Conservation (phyloP, 1,140 invertebrate genomes). For the Apis dorsata region DNA sequence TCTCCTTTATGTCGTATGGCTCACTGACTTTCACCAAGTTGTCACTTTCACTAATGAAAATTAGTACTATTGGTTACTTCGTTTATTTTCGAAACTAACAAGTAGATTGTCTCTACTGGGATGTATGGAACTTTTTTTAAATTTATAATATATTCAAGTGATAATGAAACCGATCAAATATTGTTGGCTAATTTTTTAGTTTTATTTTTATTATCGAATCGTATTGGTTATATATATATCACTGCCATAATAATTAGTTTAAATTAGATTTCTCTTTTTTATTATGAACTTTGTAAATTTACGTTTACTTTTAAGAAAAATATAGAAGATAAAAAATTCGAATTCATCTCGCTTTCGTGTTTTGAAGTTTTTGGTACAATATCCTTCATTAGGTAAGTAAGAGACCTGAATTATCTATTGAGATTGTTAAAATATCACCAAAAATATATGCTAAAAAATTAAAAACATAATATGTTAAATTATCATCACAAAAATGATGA, state of each 20-base stretch:
- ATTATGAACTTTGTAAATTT: too few relatives aligned
- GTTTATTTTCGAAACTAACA: constrained; percentile 14
- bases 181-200: background rate
- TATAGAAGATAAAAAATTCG: background rate
- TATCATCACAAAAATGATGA: too few relatives aligned
- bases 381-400: background rate
- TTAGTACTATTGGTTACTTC: constrained; percentile 45
- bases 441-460: background rate
- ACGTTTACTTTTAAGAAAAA: background rate
- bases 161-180: background rate
- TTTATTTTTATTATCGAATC: too few relatives aligned
- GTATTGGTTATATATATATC: background rate
- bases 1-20: constrained; percentile 42
- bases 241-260: background rate
- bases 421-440: background rate
- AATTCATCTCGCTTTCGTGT: background rate
- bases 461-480: too few relatives aligned
- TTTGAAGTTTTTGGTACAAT: background rate
- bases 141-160: background rate
- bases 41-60: constrained; percentile 69
- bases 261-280: background rate
- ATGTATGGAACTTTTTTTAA: background rate
- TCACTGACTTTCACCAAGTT: constrained; percentile 64
- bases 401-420: background rate
- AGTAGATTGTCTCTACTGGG: background rate